Base-by-base conservation (phyloP, 2,113 vertebrate species). In the Hippocampus zosterae region DNA sequence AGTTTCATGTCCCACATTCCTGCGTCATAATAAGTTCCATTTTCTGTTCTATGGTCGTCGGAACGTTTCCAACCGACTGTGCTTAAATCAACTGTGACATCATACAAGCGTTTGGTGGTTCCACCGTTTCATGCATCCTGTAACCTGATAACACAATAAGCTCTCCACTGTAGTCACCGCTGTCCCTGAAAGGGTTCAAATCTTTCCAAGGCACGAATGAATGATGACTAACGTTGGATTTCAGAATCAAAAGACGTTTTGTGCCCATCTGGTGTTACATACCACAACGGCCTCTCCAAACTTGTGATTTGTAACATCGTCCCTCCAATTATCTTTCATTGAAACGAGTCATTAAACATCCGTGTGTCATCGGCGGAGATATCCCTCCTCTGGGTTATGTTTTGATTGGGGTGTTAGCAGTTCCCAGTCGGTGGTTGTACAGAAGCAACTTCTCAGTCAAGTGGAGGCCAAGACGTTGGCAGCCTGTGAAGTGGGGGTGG, bases 401-500 rank as follows among this genome's bases (percentile, higher is more conserved):
- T 85, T 81, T 84, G 70, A 81, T 75, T 73, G 71, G 55, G 25
- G 53, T 60, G 62, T 73, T 81, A 62, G 75, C 73, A 82, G 84
- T 80, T 79, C 69, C 81, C 81, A 82, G 62, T 78, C 5, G 57
- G 84, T 83, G 76, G 70, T 76, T 82, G 56, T 65, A 75, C 69
- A 75, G 72, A 70, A 75, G 80, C 81, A 85, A 76, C 41, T 74
- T 79, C 77, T 83, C 84, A 73, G 77, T 83, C 81, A 85, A 71
- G 64, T 56, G 69, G 69, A 78, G 71, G 76, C 63, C 60, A 76
- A 75, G 71, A 27, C 69, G 74, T 37, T 74, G 53, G 78, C 73
- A 80, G 80, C 71, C 66, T 57, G 60, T 42, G 57, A 73, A 75
- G 64, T 62, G 72, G 75, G 76, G 21, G 64, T 60, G 69, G 76